Evolutionary conservation across 2,888 invertebrate genomes (phyloP).

Genomic region (Heliconius ismenius): DNA sequence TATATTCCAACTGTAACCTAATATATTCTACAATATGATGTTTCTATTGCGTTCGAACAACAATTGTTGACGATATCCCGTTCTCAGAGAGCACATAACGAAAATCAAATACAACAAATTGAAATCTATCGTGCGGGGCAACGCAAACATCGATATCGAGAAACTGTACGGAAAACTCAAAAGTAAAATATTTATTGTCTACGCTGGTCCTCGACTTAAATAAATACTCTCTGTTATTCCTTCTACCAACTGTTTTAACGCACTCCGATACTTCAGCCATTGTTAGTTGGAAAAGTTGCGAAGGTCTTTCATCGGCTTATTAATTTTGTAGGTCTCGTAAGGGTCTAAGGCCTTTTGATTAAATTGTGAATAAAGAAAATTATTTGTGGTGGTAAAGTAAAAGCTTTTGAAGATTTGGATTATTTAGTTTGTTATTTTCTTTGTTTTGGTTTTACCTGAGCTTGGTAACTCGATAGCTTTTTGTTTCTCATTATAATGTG

Average conservation of each 20-base stretch:
- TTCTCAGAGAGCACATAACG: conserved; percentile 54
- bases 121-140: conserved; percentile 58
- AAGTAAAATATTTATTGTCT: conserved; percentile 71
- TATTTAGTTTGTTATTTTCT: conserved; percentile 7
- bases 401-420: conserved; percentile 18
- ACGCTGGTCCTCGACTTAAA: conserved; percentile 53
- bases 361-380: conserved; percentile 33
- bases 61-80: conserved; percentile 40
- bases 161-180: conserved; percentile 59
- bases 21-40: conserved; percentile 26
- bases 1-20: background rate
- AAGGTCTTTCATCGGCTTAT: conserved; percentile 38
- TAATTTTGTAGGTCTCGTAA: conserved; percentile 38
- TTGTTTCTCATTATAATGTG: background rate
- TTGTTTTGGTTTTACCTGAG: conserved; percentile 1
- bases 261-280: conserved; percentile 32
- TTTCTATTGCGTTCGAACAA: conserved; percentile 26
- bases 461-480: background rate
- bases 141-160: conserved; percentile 53
- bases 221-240: conserved; percentile 50
- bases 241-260: conserved; percentile 29
- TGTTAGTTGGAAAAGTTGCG: conserved; percentile 34
- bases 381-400: conserved; percentile 18
- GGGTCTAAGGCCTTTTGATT: conserved; percentile 29
- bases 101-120: conserved; percentile 71